Conservation (phyloP, 2,797 vertebrate species). For the Notamacropus eugenii region DNA sequence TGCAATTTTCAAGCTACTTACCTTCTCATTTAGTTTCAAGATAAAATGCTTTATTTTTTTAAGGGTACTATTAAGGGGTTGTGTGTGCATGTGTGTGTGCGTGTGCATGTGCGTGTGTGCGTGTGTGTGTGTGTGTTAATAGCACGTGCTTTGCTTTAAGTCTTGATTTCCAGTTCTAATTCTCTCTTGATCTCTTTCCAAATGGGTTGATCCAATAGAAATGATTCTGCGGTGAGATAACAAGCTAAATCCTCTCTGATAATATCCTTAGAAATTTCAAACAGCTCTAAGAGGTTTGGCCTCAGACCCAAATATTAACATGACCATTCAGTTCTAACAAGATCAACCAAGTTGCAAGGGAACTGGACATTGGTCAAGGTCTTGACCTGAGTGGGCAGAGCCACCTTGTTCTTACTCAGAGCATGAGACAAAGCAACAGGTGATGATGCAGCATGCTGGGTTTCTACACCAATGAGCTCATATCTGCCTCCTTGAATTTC, state of each 20-base stretch:
- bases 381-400: constrained; percentile 37
- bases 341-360: constrained; percentile 77
- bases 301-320: constrained; percentile 63
- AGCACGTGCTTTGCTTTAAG: constrained; percentile 59
- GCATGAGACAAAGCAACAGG: constrained; percentile 60
- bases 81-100: background rate
- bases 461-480: constrained; percentile 17
- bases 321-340: constrained; percentile 65
- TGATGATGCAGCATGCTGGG: constrained; percentile 68
- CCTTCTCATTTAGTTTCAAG: constrained; percentile 24
- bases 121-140: constrained; percentile 25
- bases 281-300: constrained; percentile 66
- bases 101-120: constrained; percentile 37
- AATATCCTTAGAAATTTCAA: constrained; percentile 66
- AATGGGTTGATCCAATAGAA: constrained; percentile 15
- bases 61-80: background rate
- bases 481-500: constrained; percentile 66
- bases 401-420: constrained; percentile 47
- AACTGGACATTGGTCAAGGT: constrained; percentile 77
- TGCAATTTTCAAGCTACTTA: constrained; percentile 31
- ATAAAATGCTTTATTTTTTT: constrained; percentile 9
- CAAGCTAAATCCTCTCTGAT: constrained; percentile 48
- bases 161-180: constrained; percentile 62
- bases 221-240: constrained; percentile 27
- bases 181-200: constrained; percentile 59